Evolutionary conservation across 2,113 vertebrate genomes (phyloP), one percentile per base, ranked within the genome.

Genomic region (Gadus macrocephalus): DNA sequence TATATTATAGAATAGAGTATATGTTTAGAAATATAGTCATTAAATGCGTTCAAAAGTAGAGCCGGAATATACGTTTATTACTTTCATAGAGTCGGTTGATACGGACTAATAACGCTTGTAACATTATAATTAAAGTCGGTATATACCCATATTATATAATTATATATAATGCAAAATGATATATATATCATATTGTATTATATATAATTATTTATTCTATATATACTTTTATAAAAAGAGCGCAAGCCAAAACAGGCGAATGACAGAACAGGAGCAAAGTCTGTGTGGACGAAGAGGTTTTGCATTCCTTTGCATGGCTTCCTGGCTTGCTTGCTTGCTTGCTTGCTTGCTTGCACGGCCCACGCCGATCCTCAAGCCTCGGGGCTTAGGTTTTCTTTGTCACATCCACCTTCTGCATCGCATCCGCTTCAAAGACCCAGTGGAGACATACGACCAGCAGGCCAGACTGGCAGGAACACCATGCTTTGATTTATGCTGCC

Each of bases 401-500:
- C 68, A 82, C 69, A 80, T 53, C 79, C 69, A 69, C 63, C 56
- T 60, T 68, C 80, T 80, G 76, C 15, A 56, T 77, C 16, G 59
- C 71, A 66, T 75, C 76, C 66, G 60, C 73, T 70, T 70, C 74
- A 69, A 62, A 16, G 12, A 38, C 72, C 74, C 66, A 28, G 15
- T 28, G 69, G 68, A 73, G 67, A 79, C 75, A 79, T 63, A 35
- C 78, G 81, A 79, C 77, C 55, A 15, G 28, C 56, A 14, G 19
- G n/a, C 27, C 55, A 7, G 19, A 38, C 66, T 27, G 55, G 64
- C 64, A 66, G 19, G 35, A 53, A 35, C 20, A 67, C 76, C 70
- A 19, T 14, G 11, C 75, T 78, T 74, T 78, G 65, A 77, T 79
- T 84, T 77, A 71, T 69, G 28, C 38, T 0, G 68, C 68, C 84